Evolutionary conservation across 2,797 vertebrate species (phyloP), one percentile per base, ranked within the genome.

Genomic region (Bryconaethiops microstoma): DNA sequence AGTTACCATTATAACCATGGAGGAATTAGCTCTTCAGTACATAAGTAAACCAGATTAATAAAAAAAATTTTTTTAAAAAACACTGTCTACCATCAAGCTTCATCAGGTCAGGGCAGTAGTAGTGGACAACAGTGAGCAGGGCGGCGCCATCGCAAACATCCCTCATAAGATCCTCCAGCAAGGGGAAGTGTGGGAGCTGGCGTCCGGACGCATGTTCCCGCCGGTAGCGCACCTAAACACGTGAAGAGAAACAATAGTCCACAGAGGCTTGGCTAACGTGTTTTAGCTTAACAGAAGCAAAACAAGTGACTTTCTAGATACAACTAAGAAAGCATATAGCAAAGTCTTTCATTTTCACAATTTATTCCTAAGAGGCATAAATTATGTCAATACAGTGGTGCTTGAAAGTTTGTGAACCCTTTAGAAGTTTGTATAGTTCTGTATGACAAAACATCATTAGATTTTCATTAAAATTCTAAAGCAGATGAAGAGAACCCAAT

Each of bases 41-140:
- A 71, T 45, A 52, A 29, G 1, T 25, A 1, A 17, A 70, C 12
- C 5, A 70, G 40, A 68, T 13, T 17, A 23, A 16, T 42, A 52
- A 70, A 1, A 48, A 68, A 13, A 74, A n/a, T n/a, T n/a, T n/a
- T n/a, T 48, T 0, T 35, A 12, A 13, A 54, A 23, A 42, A 42
- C 4, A 42, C 40, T 16, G n/a, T 67, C 7, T 96, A 99, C 98
- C 98, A 45, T 99, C 97, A 79, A 99, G 94, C 86, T 97, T 99
- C 96, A 99, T 97, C 81, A 96, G 94, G 83, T 98, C 96, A 0
- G 98, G 95, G 89, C 97, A 98, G 87, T 97, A 99, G 88, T 95
- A 99, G 91, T 99, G 97, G 86, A 99, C 96, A 65, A 97, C 94
- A 0, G 96, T 93, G 57, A 99, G 92, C 86, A 99, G 93, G 1